Evolutionary conservation across 2,888 invertebrate genomes (phyloP), one percentile per base, ranked within the genome.

Genomic region (Acanthosepion lycidas): DNA sequence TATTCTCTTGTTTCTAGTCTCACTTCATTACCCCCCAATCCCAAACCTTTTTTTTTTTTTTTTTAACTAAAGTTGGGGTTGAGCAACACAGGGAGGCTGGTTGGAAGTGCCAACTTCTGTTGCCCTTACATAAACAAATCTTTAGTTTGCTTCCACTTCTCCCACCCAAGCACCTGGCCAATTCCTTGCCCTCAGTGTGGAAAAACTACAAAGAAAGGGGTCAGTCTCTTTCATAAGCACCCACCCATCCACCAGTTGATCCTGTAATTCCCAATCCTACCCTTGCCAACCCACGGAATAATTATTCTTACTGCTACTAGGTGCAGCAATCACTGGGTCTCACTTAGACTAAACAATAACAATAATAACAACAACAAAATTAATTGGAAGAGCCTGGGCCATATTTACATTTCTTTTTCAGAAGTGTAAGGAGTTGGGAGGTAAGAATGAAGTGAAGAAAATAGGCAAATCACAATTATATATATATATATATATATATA

Each of bases 81-180:
- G n/a, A 18, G n/a, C 33, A 78, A 78, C 12, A 33, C 12, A 33
- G 78, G n/a, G 78, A 78, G 78, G n/a, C 78, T 15, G 78, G 15
- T n/a, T 78, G n/a, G 78, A 78, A 78, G 78, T 78, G 78, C 78
- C 78, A 78, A n/a, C 15, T 78, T 78, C n/a, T 78, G 78, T 78
- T 78, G 78, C 78, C 78, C 78, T 78, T 78, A 78, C 78, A 78
- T n/a, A 78, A 78, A 78, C 78, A 78, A 78, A 78, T 78, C n/a
- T 78, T 78, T 78, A 78, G 78, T 78, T 78, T 12, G n/a, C n/a
- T 78, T 78, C 78, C n/a, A 12, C n/a, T 78, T 18, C 3, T n/a
- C 78, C 78, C 78, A n/a, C n/a, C 78, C 15, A n/a, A 18, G 4
- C 15, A 78, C 78, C 78, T 78, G 78, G 33, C 78, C 78, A 78